Base-by-base conservation (phyloP, 1,140 invertebrate genomes). In the Procambarus virginalis region DNA sequence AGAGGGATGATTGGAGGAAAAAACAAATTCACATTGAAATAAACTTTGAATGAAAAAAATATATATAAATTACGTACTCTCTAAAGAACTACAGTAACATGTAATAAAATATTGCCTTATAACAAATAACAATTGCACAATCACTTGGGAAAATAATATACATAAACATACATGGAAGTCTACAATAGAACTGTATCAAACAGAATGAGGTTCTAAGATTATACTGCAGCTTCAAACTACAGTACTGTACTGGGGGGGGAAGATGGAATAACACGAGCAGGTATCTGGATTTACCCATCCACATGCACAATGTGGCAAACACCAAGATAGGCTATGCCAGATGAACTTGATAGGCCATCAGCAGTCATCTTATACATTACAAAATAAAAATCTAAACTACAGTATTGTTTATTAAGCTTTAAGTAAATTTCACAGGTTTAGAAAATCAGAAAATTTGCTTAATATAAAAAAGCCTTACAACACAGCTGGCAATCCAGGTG, bases 401-500 rank as follows among this genome's bases (percentile, higher is more conserved):
- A 73, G 20, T 68, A 68, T 20, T 73, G 4, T 34, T 73, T 73
- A 73, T 73, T 22, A 73, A 10, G 20, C 20, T 20, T 73, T 73
- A 73, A 22, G 8, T 0, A 34, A 34, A 73, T 9, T 68, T 73
- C 68, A 73, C 4, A 22, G 10, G 20, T 73, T 34, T 73, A 5
- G 20, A 68, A 73, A 9, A 20, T 73, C 34, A 73, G 0, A 34
- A 73, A 73, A 8, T 34, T 8, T 22, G 3, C n/a, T 20, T 6
- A 73, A 34, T 45, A 34, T 20, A 12, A 64, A 64, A 64, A 64
- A 64, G 68, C 68, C 68, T 73, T 73, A 22, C 68, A 73, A 73
- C 34, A 73, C 68, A 73, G 68, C 68, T 73, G 68, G 68, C 68
- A 73, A 73, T 73, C 68, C 68, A 73, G n/a, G 68, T 73, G 68